Percentiles rank a stretch among this genome's conserved stretches.
Evolutionary conservation across 2,888 invertebrate genomes (phyloP).

Genomic region (Netelia virgata): DNA sequence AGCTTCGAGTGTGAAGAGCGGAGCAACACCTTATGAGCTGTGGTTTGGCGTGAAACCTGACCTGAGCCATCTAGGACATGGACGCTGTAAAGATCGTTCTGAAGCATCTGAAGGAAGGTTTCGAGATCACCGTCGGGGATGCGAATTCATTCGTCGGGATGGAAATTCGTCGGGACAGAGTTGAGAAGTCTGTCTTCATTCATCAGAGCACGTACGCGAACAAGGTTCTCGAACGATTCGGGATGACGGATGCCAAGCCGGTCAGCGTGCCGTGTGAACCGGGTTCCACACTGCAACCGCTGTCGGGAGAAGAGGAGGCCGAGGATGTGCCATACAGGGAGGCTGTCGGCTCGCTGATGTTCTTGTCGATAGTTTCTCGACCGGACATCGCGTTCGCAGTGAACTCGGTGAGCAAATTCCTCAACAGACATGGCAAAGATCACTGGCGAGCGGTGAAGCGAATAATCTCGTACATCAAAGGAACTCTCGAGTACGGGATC

Average conservation of each 20-base stretch:
- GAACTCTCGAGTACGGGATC: not conserved
- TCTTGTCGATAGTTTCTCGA: not conserved
- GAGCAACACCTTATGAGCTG: conserved; percentile 13
- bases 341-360: conserved; percentile 2
- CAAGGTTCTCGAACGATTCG: conserved; percentile 58
- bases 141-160: conserved; percentile 51
- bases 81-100: too few relatives aligned
- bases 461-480: not conserved
- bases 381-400: conserved; percentile 6
- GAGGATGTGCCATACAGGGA: conserved; percentile 19
- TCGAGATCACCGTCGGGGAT: conserved; percentile 40
- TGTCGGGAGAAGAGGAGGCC: not conserved
- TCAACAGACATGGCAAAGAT: not conserved
- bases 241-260: conserved; percentile 58
- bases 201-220: conserved; percentile 64
- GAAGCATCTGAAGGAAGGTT: too few relatives aligned
- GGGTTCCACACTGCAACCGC: conserved; percentile 51
- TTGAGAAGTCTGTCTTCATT: conserved; percentile 50
- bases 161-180: conserved; percentile 66
- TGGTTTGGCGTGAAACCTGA: conserved; percentile 24
- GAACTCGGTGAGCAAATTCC: not conserved
- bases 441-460: conserved; percentile 4
- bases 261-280: conserved; percentile 28
- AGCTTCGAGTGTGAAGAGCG: not conserved
- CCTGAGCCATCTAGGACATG: conserved; percentile 22